Conservation (phyloP, 1,140 invertebrate species). For the Sesamia nonagrioides region DNA sequence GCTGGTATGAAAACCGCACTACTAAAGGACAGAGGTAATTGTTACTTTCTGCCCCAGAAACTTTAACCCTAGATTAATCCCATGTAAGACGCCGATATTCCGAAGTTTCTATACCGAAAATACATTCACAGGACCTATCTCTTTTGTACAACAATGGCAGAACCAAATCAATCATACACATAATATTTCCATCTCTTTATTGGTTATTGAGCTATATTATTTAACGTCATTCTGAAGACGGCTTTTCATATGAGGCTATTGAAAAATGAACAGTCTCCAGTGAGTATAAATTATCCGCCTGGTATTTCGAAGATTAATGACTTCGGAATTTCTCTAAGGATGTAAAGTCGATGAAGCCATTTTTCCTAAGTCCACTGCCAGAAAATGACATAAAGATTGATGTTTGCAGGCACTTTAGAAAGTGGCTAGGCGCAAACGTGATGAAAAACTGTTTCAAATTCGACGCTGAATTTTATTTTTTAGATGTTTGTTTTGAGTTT, state of each 20-base stretch:
- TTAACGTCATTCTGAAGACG: slow-evolving; percentile 3
- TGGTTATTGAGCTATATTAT: slow-evolving; percentile 22
- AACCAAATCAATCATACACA: background rate
- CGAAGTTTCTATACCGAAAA: too few species aligned
- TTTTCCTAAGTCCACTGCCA: slow-evolving; percentile 73
- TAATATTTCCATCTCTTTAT: slow-evolving; percentile 13
- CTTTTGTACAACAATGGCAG: background rate
- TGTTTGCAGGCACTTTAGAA: slow-evolving; percentile 60
- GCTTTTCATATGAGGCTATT: slow-evolving; percentile 42
- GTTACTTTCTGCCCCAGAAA: too few species aligned
- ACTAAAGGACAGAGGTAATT: too few species aligned
- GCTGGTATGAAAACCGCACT: too few species aligned
- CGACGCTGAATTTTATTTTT: slow-evolving; percentile 18
- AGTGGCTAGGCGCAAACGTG: slow-evolving; percentile 54
- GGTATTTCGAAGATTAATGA: slow-evolving; percentile 76
- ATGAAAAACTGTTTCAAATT: slow-evolving; percentile 41
- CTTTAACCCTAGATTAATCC: too few species aligned
- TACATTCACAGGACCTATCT: background rate
- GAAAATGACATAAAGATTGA: slow-evolving; percentile 80
- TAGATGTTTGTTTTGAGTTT: background rate
- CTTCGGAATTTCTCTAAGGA: slow-evolving; percentile 71
- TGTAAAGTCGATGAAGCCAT: slow-evolving; percentile 79
- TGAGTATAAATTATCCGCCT: slow-evolving; percentile 65
- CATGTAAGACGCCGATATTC: too few species aligned
- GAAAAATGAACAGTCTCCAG: slow-evolving; percentile 59